Conservation (phyloP, 1,140 invertebrate species). For the Paracyclopina nana region DNA sequence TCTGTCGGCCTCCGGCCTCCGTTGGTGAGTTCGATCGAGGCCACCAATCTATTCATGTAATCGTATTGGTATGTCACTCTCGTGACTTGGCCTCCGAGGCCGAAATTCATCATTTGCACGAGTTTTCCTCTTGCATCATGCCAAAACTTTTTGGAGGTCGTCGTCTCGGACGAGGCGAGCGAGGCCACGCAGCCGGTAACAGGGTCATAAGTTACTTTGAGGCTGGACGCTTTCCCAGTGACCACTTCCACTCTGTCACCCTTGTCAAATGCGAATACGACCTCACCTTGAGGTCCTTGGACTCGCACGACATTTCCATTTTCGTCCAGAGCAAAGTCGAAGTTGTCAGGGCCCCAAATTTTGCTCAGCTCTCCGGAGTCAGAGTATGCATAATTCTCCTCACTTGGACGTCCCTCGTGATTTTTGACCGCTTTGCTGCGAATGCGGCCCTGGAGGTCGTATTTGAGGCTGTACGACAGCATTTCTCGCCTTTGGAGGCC, state of each 20-base stretch:
- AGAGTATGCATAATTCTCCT: conserved; percentile 61
- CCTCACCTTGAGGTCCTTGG: conserved; percentile 60
- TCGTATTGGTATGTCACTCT: conserved; percentile 54
- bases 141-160: conserved; percentile 67
- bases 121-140: conserved; percentile 84
- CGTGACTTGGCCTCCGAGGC: no score
- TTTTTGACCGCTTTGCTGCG: conserved; percentile 54
- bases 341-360: conserved; percentile 53
- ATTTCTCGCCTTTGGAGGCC: conserved; percentile 66
- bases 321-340: conserved; percentile 84
- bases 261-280: conserved; percentile 65
- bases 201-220: conserved; percentile 70
- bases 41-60: conserved; percentile 53
- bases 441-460: conserved; percentile 59
- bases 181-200: conserved; percentile 76
- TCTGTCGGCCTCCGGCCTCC: no score
- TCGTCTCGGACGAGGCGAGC: conserved; percentile 46
- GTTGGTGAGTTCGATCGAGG: conserved; percentile 66
- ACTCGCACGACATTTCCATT: conserved; percentile 79
- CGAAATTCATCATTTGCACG: conserved; percentile 63
- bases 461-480: conserved; percentile 60
- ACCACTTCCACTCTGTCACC: conserved; percentile 76
- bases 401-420: conserved; percentile 45
- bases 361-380: conserved; percentile 68
- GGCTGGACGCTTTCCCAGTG: conserved; percentile 52